Base-by-base conservation (phyloP, 2,888 invertebrate genomes). In the Uropetala carovei region DNA sequence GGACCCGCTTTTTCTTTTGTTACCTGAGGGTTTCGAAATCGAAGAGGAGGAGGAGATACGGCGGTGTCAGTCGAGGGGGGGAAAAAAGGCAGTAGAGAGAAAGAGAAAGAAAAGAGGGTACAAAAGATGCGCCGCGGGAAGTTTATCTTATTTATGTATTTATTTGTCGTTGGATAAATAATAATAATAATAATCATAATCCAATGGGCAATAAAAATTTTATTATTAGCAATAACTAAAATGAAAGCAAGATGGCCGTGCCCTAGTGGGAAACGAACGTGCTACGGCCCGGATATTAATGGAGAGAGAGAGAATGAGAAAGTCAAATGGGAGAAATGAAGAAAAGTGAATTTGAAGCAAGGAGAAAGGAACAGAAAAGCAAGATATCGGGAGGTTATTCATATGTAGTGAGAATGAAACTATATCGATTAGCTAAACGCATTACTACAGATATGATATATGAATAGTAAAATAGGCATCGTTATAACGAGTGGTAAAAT, bases 11-110 rank as follows among this genome's bases (percentile, higher is more conserved):
- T 60, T 86, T 86, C 86, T 86, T 86, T 86, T 86, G 86, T 86
- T 64, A 86, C 86, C 86, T 86, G 30, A 86, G 86, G 86, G 43
- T 86, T 86, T 86, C 60, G 60, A 58, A 86, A 60, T 86, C 86
- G 86, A 86, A 86, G 86, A 60, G 86, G 59, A 4, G 14, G 86
- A 30, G 30, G 86, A 16, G 30, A 22, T 60, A 30, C 22, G 60
- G 30, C 18, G 59, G 86, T 59, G 86, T 86, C 22, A 60, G 60
- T 27, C 59, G 86, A 60, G 27, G 30, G 59, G 86, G 27, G 27
- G 30, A 30, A 30, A 27, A 16, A 7, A 43, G 16, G 10, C n/a
- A 18, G 75, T 7, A n/a, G 75, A 27, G 43, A n/a, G 22, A 22
- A 18, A 16, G 7, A 16, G 60, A 60, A 60, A 18, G 68, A 68